phyloP scores from a whole-genome alignment of 2,888 invertebrate species.

The Tanytarsus gracilentus region DNA sequence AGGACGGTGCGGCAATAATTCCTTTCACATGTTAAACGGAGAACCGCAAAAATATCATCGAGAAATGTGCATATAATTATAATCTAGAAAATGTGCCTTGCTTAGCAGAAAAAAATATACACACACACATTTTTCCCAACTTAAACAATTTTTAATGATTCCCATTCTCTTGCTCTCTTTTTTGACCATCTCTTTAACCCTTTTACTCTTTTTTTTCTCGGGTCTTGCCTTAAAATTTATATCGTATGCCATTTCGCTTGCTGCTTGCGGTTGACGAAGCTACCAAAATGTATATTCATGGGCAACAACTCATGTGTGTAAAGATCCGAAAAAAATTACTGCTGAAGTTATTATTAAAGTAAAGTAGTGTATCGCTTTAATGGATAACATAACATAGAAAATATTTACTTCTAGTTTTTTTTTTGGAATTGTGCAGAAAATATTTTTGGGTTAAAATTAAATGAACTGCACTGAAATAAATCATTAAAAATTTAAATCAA shows the following conservation, averaged over 20 bases:
- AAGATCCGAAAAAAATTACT: too few relatives aligned
- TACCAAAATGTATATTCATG: not conserved
- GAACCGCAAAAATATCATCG: conserved; percentile 20
- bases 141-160: conserved; percentile 28
- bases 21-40: conserved; percentile 12
- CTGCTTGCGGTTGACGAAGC: conserved; percentile 16
- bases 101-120: conserved; percentile 21
- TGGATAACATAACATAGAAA: conserved; percentile 17
- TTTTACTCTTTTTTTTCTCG: not conserved
- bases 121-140: conserved; percentile 15
- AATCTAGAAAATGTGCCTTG: conserved; percentile 26
- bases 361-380: conserved; percentile 16
- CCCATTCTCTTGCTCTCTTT: conserved; percentile 15
- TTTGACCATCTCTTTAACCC: not conserved
- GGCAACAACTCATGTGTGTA: conserved; percentile 13
- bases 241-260: not conserved
- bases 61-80: conserved; percentile 26
- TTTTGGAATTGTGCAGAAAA: not conserved
- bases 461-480: too few relatives aligned
- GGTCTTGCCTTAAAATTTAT: not conserved
- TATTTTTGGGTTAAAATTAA: too few relatives aligned
- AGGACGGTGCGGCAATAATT: not conserved
- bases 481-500: too few relatives aligned
- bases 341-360: conserved; percentile 18
- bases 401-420: not conserved